Evolutionary conservation across 23 tunicate species (phyloP).

Genomic region (Halocynthia roretzi): DNA sequence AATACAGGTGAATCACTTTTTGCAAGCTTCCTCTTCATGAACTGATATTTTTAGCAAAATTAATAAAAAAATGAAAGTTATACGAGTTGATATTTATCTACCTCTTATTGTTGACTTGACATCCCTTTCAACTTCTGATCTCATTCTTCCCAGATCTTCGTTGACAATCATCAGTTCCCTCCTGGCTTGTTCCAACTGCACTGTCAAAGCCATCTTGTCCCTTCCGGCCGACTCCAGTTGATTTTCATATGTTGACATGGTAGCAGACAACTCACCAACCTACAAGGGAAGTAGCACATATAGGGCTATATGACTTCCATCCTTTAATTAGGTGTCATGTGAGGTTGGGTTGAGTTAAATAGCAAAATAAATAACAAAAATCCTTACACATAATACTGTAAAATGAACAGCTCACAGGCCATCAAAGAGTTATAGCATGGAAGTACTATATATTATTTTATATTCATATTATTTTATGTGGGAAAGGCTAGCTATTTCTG

Average conservation of each 20-base stretch:
- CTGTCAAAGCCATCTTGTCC: slow-evolving; percentile 25
- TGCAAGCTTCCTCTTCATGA: not conserved
- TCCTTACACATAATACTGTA: no score
- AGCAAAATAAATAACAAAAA: no score
- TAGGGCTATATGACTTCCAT: no score
- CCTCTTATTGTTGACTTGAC: slow-evolving; percentile 67
- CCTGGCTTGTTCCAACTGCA: slow-evolving; percentile 52
- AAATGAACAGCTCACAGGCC: no score
- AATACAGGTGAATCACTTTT: not conserved
- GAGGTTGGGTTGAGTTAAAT: no score
- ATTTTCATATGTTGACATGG: slow-evolving; percentile 47
- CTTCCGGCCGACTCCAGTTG: slow-evolving; percentile 23
- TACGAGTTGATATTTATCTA: not conserved
- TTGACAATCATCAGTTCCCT: slow-evolving; percentile 34
- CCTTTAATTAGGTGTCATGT: no score
- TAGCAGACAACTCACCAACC: slow-evolving; percentile 60
- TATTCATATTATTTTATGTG: no score
- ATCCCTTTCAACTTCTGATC: slow-evolving; percentile 56
- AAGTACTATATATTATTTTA: no score
- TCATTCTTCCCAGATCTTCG: slow-evolving; percentile 44
- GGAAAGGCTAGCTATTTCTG: no score
- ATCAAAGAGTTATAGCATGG: no score
- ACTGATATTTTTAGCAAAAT: not conserved
- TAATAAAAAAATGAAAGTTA: not conserved
- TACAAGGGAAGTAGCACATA: not conserved